These are phyloP conservation scores for Polypterus senegalus DNA, from an alignment of 2,113 vertebrate species.

Conservation along the genomic window DNA sequence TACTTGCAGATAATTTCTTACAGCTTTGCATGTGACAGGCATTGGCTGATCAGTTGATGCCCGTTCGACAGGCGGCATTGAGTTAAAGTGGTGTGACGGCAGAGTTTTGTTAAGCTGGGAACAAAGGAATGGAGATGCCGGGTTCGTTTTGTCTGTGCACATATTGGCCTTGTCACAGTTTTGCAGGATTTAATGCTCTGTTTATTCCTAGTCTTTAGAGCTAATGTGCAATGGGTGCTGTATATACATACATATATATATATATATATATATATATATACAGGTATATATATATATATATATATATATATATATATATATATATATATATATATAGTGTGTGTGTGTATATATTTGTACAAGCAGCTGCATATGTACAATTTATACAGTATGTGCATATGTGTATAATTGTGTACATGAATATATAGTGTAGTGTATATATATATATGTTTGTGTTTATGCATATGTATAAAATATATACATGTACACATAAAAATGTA, in stretches of 20 bases:
- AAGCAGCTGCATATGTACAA: too few species aligned
- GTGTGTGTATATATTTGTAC: too few species aligned
- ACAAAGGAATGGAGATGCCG: conserved; percentile 84
- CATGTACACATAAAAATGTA: too few species aligned
- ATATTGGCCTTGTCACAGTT: conserved; percentile 83
- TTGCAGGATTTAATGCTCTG: conserved; percentile 95
- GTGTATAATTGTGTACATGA: too few species aligned
- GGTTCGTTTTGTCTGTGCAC: conserved; percentile 67
- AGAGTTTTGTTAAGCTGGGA: conserved; percentile 97
- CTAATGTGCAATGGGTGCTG: conserved; percentile 69
- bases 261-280: too few species aligned
- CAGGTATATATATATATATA: background rate
- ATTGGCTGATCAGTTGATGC: conserved; percentile 81
- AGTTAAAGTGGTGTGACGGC: conserved; percentile 94
- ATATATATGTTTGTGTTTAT: too few species aligned
- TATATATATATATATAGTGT: too few species aligned
- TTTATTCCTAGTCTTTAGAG: conserved; percentile 86
- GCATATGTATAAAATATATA: too few species aligned
- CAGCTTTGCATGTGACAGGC: conserved; percentile 69
- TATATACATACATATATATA: conserved; percentile 35
- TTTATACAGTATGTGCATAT: too few species aligned
- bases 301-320: background rate
- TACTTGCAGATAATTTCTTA: conserved; percentile 58
- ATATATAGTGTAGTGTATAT: too few species aligned
- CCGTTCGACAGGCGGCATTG: conserved; percentile 87